These are phyloP conservation scores for Lamprotornis superbus DNA, from an alignment of 2,113 vertebrate genomes.

Conservation along the genomic window DNA sequence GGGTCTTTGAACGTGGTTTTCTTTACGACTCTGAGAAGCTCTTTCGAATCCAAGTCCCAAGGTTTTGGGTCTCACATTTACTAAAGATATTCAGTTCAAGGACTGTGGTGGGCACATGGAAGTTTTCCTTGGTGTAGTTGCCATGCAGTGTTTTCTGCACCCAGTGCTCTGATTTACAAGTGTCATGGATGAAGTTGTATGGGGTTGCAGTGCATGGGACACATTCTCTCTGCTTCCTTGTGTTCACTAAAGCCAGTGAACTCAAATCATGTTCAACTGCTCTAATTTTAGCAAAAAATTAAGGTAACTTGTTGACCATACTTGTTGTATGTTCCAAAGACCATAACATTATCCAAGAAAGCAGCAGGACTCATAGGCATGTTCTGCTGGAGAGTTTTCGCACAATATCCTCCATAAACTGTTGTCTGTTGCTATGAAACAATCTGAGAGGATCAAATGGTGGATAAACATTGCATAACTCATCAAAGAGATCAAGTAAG, in stretches of 20 bases:
- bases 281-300: constrained; percentile 32
- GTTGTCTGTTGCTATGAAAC: constrained; percentile 39
- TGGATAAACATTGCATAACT: constrained; percentile 37
- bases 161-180: fast-evolving
- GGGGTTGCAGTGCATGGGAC: not conserved
- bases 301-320: not conserved
- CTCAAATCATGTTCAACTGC: not conserved
- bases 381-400: not conserved
- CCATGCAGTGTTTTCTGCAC: not conserved
- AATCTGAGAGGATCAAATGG: constrained; percentile 22
- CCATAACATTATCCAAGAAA: not conserved
- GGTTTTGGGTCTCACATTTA: not conserved
- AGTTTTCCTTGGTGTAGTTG: not conserved
- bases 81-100: not conserved
- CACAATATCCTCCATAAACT: not conserved
- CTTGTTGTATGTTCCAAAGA: not conserved
- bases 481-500: constrained; percentile 18
- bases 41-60: not conserved
- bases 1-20: not conserved
- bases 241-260: not conserved
- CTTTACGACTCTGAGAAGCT: not conserved
- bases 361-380: not conserved
- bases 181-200: not conserved
- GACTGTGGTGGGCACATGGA: too few species aligned
- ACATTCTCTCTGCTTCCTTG: not conserved